phyloP scores from a whole-genome alignment of 2,113 vertebrate species.

The Chunga burmeisteri region DNA sequence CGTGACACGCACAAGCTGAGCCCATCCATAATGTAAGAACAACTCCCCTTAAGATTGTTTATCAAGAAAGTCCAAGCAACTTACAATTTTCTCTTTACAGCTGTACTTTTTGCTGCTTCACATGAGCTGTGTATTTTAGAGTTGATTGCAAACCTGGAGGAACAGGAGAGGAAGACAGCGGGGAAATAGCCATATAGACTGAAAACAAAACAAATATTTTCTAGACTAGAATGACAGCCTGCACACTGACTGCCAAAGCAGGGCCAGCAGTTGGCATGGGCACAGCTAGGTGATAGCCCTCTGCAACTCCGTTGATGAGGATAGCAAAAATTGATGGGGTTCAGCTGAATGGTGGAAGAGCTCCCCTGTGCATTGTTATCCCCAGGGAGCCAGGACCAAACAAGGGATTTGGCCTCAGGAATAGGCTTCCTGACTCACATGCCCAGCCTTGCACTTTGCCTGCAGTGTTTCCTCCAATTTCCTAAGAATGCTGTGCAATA shows the following conservation, averaged over 20 bases:
- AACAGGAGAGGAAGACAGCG: neutral
- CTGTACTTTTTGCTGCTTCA: neutral
- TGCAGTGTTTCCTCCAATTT: rapidly evolving
- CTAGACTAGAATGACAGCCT: neutral
- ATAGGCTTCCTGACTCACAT: neutral
- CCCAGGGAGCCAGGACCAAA: neutral
- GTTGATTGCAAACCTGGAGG: neutral
- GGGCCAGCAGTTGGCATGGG: neutral
- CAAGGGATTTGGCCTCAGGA: neutral
- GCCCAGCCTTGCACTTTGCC: neutral
- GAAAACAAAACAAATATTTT: neutral
- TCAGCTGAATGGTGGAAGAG: neutral
- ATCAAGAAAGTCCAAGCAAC: neutral
- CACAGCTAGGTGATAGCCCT: neutral
- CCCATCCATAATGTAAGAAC: neutral
- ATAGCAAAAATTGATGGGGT: too few relatives aligned
- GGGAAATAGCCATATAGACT: neutral
- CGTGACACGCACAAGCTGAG: neutral
- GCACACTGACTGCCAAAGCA: neutral
- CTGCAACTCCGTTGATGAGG: neutral
- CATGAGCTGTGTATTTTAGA: neutral
- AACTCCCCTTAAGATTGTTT: neutral
- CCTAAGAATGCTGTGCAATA: neutral
- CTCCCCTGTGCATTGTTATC: neutral
- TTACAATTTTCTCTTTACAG: neutral